Evolutionary conservation across 2,888 invertebrate species (phyloP).

Genomic region (Hirtodrosophila trivittata): DNA sequence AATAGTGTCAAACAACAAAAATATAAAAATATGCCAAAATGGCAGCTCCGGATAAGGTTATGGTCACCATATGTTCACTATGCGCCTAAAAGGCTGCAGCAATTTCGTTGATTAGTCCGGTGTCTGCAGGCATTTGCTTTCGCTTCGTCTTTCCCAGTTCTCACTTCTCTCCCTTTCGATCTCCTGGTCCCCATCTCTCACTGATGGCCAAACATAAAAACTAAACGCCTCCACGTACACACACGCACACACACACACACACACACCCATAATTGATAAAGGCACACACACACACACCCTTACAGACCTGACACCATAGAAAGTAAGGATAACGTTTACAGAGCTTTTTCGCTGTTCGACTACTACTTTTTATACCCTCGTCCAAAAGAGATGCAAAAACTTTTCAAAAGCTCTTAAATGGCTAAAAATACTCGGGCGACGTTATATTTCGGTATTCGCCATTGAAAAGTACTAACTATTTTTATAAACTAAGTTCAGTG

Average conservation of each 20-base stretch:
- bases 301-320: background rate
- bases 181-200: conserved; percentile 5
- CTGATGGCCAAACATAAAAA: conserved; percentile 59
- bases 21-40: conserved; percentile 16
- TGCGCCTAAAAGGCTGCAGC: conserved; percentile 73
- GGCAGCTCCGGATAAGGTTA: conserved; percentile 33
- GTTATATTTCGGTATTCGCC: too few species aligned
- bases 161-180: too few species aligned
- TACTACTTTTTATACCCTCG: too few species aligned
- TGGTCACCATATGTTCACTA: conserved; percentile 37
- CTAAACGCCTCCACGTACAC: conserved; percentile 47
- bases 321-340: conserved; percentile 15
- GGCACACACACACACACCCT: background rate
- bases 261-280: conserved; percentile 48
- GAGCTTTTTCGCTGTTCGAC: conserved; percentile 20
- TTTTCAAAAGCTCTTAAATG: too few species aligned
- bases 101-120: conserved; percentile 68
- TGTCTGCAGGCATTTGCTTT: conserved; percentile 52
- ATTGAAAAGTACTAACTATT: too few species aligned
- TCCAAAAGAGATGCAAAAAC: too few species aligned
- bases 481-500: background rate
- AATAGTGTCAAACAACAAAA: conserved; percentile 48
- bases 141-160: conserved; percentile 6
- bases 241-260: conserved; percentile 10
- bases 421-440: too few species aligned